phyloP scores from a whole-genome alignment of 2,888 invertebrate species.

The Oegoconia quadripuncta region DNA sequence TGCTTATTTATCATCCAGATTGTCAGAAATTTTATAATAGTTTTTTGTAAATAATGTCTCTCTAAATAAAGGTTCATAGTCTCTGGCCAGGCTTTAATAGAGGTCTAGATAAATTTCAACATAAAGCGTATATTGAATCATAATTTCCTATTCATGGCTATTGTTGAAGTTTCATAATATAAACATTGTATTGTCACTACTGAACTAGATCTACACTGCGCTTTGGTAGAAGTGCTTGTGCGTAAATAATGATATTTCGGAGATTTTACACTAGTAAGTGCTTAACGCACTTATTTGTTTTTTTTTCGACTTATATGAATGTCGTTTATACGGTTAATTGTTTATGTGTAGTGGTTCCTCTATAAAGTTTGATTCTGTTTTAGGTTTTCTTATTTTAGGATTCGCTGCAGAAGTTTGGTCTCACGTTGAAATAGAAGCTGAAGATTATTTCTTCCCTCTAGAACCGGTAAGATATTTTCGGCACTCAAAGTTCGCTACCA shows the following conservation, averaged over 20 bases:
- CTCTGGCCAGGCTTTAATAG: conserved; percentile 7
- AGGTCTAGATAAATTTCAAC: conserved; percentile 40
- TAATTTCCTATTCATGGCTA: conserved; percentile 48
- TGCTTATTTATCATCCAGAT: too few species aligned
- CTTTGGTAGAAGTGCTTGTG: conserved; percentile 30
- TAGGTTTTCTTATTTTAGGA: conserved; percentile 54
- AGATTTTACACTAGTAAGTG: conserved; percentile 6
- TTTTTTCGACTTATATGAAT: not conserved
- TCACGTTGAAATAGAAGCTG: conserved; percentile 69
- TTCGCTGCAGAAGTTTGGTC: conserved; percentile 51
- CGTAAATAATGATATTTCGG: conserved; percentile 50
- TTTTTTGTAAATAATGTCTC: too few species aligned
- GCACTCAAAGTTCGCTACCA: too few species aligned
- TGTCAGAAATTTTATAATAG: too few species aligned
- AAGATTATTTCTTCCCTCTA: conserved; percentile 70
- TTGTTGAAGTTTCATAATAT: conserved; percentile 20
- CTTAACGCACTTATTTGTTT: too few species aligned
- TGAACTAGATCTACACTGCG: conserved; percentile 37
- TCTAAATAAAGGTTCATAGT: not conserved
- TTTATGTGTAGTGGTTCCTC: not conserved
- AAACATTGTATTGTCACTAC: conserved; percentile 39
- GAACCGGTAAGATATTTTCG: conserved; percentile 51
- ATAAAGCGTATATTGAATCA: conserved; percentile 43
- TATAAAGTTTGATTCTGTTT: too few species aligned
- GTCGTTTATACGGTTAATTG: not conserved